Evolutionary conservation across 2,888 invertebrate genomes (phyloP).

Genomic region (Pecten maximus): DNA sequence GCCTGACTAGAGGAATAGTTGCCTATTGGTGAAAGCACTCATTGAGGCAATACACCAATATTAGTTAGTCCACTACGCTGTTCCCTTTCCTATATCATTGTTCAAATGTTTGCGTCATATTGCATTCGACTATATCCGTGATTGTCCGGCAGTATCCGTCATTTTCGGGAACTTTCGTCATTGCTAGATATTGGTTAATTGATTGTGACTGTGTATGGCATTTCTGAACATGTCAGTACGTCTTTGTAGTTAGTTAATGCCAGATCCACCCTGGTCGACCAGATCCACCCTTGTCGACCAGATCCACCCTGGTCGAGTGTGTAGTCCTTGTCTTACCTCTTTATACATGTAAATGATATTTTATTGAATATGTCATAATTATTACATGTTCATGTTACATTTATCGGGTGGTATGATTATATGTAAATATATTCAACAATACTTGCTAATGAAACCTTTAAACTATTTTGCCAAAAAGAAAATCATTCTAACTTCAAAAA

Average conservation of each 20-base stretch:
- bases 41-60: neutral
- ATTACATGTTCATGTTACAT: neutral
- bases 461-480: neutral
- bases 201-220: neutral
- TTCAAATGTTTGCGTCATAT: neutral
- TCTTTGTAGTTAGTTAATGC: neutral
- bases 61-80: neutral
- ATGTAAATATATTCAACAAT: neutral
- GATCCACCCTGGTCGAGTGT: constrained; percentile 17
- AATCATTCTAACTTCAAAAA: neutral
- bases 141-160: constrained; percentile 5
- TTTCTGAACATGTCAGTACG: neutral
- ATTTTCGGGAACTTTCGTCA: constrained; percentile 18
- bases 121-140: neutral
- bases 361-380: neutral
- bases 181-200: neutral
- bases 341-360: neutral
- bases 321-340: neutral
- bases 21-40: neutral
- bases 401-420: neutral
- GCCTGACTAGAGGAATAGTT: neutral
- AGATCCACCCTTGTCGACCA: neutral
- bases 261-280: constrained; percentile 31
- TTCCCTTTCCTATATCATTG: neutral
- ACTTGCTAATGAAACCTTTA: neutral